These are phyloP conservation scores for Drosophila pseudoananassae DNA, from an alignment of 1,140 invertebrate genomes.

Conservation along the genomic window DNA sequence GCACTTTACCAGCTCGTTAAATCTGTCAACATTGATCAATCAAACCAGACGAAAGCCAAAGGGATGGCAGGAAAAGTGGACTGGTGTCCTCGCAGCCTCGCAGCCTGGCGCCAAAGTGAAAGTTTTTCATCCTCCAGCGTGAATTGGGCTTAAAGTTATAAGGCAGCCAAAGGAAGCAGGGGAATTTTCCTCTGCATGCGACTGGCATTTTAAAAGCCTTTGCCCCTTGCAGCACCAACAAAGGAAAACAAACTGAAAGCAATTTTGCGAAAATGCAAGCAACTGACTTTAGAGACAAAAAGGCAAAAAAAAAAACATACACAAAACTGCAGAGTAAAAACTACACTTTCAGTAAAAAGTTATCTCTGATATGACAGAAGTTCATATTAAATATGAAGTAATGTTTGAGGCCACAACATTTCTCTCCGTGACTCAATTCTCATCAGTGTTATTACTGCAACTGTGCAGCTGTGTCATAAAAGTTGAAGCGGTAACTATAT, in stretches of 20 bases:
- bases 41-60: conserved; percentile 27
- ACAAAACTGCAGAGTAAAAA: not conserved
- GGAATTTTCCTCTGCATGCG: conserved; percentile 17
- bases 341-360: too few species aligned
- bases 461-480: conserved; percentile 48
- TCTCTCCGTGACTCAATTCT: conserved; percentile 4
- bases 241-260: conserved; percentile 49
- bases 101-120: not conserved
- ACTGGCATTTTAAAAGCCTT: conserved; percentile 42
- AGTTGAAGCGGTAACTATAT: conserved; percentile 63
- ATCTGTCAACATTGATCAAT: conserved; percentile 82
- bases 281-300: conserved; percentile 5
- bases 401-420: not conserved
- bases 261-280: conserved; percentile 46
- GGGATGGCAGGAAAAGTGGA: not conserved
- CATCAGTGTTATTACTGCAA: conserved; percentile 22
- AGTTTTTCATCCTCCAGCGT: conserved; percentile 19
- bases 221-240: conserved; percentile 3
- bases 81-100: not conserved
- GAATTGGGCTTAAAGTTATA: conserved; percentile 30
- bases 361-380: too few species aligned
- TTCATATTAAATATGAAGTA: too few species aligned
- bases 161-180: conserved; percentile 9
- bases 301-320: not conserved
- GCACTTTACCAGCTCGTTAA: conserved; percentile 81